Evolutionary conservation across 2,888 invertebrate species (phyloP).

Genomic region (Timema cristinae): DNA sequence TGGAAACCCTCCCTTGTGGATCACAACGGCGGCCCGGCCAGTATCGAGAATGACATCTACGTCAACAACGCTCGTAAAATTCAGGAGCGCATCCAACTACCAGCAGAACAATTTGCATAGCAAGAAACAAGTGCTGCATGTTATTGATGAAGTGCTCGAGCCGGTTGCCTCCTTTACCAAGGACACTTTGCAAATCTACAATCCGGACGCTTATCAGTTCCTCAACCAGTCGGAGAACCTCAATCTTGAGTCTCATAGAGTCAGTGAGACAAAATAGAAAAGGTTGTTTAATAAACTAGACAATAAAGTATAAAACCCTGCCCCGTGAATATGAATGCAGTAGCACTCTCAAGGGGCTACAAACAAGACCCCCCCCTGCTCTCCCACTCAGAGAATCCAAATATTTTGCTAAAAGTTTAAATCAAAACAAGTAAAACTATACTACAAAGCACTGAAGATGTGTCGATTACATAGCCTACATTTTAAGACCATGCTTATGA

Average conservation of each 20-base stretch:
- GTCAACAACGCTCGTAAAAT: slow-evolving; percentile 83
- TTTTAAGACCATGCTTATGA: neutral
- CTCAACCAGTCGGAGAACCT: slow-evolving; percentile 72
- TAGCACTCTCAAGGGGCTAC: too few species aligned
- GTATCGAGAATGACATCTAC: slow-evolving; percentile 68
- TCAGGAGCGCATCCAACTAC: slow-evolving; percentile 62
- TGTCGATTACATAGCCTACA: too few species aligned
- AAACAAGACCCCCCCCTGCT: neutral
- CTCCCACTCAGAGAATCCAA: neutral
- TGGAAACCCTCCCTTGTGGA: slow-evolving; percentile 82
- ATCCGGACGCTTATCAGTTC: slow-evolving; percentile 78
- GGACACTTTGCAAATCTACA: slow-evolving; percentile 62
- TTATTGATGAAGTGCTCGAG: slow-evolving; percentile 81
- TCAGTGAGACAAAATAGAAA: slow-evolving; percentile 52
- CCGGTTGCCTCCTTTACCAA: slow-evolving; percentile 57
- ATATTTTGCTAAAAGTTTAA: too few species aligned
- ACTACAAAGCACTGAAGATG: too few species aligned
- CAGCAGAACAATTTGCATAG: slow-evolving; percentile 51
- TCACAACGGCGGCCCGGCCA: slow-evolving; percentile 60
- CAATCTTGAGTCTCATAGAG: slow-evolving; percentile 65
- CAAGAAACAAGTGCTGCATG: slow-evolving; percentile 73
- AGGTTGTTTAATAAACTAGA: neutral
- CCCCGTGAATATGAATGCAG: slow-evolving; percentile 15
- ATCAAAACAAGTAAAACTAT: too few species aligned
- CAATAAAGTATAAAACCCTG: neutral